These are phyloP conservation scores for Pollachius pollachius DNA, from an alignment of 2,113 vertebrate species.

Conservation along the genomic window DNA sequence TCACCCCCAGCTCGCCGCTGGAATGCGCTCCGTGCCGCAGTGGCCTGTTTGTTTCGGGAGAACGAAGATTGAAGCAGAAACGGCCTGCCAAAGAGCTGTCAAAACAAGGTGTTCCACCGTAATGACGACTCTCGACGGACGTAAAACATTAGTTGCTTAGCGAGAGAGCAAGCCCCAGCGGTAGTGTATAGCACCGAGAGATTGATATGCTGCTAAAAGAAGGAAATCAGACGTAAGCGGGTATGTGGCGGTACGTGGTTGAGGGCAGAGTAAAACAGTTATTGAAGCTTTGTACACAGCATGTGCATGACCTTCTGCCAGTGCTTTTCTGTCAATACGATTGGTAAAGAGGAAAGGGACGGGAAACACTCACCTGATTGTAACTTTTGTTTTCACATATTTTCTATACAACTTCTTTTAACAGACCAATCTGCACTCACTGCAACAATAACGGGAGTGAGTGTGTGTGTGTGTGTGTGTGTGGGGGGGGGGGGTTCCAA, in stretches of 20 bases:
- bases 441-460: not conserved
- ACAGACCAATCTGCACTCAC: not conserved
- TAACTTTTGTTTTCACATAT: not conserved
- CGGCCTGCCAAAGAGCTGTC: slow-evolving; percentile 38
- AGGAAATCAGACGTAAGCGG: too few species aligned
- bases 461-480: too few species aligned
- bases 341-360: not conserved
- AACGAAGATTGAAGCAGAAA: slow-evolving; percentile 26
- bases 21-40: slow-evolving; percentile 38
- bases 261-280: not conserved
- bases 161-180: slow-evolving; percentile 14
- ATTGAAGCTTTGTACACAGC: not conserved
- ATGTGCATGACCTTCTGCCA: not conserved
- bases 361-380: not conserved
- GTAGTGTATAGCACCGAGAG: slow-evolving; percentile 10
- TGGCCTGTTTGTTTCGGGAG: slow-evolving; percentile 12
- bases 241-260: too few species aligned
- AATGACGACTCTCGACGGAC: slow-evolving; percentile 35
- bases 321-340: not conserved
- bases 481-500: not conserved
- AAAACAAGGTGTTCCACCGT: slow-evolving; percentile 34
- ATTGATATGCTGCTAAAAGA: slow-evolving; percentile 34
- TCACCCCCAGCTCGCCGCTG: slow-evolving; percentile 30
- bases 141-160: slow-evolving; percentile 28
- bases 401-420: not conserved